Percentiles rank a stretch among this genome's conserved stretches.
Conservation (phyloP, 2,888 invertebrate genomes). For the Linyphia triangularis region DNA sequence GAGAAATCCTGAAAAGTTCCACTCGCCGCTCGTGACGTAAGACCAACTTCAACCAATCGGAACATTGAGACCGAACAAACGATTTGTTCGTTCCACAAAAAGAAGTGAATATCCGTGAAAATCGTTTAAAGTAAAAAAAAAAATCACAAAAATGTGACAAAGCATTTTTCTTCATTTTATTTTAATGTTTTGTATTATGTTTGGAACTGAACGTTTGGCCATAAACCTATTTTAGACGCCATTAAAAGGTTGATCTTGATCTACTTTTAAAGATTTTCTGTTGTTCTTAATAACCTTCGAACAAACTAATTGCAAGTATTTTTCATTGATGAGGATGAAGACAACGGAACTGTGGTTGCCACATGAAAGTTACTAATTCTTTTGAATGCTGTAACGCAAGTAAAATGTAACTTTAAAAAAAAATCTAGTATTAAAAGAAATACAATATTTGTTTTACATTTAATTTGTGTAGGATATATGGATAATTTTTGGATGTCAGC, state of each 20-base stretch:
- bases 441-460: too few relatives aligned
- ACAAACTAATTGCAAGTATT: background rate
- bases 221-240: slow-evolving; percentile 39
- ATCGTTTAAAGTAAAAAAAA: slow-evolving; percentile 6
- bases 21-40: slow-evolving; percentile 50
- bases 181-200: slow-evolving; percentile 2
- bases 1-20: slow-evolving; percentile 42
- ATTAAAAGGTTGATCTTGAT: slow-evolving; percentile 40
- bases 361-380: too few relatives aligned
- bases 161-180: background rate
- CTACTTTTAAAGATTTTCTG: slow-evolving; percentile 36
- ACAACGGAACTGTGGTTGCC: too few relatives aligned
- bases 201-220: background rate
- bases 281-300: slow-evolving; percentile 40
- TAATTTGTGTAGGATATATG: too few relatives aligned
- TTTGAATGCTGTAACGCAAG: too few relatives aligned
- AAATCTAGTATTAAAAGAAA: too few relatives aligned
- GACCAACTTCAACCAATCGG: slow-evolving; percentile 36
- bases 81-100: slow-evolving; percentile 50
- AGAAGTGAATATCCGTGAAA: slow-evolving; percentile 10
- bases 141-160: background rate
- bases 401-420: too few relatives aligned
- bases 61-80: slow-evolving; percentile 28
- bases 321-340: too few relatives aligned
- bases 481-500: too few relatives aligned